A percentile compares a stretch with the other conserved stretches of the same genome.
Conservation (phyloP, 2,888 invertebrate genomes). For the Cantharis nigra region DNA sequence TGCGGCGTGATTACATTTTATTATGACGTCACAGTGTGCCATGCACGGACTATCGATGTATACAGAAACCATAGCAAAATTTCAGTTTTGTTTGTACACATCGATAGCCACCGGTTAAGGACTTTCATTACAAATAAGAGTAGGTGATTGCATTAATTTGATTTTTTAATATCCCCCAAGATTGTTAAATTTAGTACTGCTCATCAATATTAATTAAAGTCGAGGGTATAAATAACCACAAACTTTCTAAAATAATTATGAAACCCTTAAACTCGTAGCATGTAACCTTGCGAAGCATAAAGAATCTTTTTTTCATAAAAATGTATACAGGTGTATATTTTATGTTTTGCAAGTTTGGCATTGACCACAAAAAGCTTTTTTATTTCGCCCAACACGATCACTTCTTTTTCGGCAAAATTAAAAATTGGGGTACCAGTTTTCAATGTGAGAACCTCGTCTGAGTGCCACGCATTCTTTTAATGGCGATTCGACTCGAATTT, state of each 20-base stretch:
- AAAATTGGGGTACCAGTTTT: background rate
- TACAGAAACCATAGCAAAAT: constrained; percentile 10
- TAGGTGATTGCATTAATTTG: background rate
- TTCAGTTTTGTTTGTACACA: constrained; percentile 28
- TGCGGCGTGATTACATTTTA: constrained; percentile 40
- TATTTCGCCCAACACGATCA: background rate
- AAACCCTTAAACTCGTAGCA: background rate
- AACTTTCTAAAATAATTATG: background rate
- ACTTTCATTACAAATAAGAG: background rate
- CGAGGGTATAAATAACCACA: background rate
- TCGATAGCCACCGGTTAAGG: constrained; percentile 16
- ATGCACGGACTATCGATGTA: constrained; percentile 26
- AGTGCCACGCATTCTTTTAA: background rate
- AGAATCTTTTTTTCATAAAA: background rate
- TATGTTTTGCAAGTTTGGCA: background rate
- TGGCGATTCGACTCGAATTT: constrained; percentile 12
- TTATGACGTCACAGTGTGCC: constrained; percentile 38
- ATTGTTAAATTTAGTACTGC: background rate
- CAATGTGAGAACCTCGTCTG: background rate
- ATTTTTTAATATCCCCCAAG: background rate
- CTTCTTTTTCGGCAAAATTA: background rate
- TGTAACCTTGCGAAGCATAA: background rate
- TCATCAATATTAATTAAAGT: background rate
- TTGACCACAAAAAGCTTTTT: background rate
- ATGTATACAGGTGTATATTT: too few relatives aligned